Evolutionary conservation across 2,113 vertebrate genomes (phyloP), one percentile per base, ranked within the genome.

Genomic region (Ailurus styani): DNA sequence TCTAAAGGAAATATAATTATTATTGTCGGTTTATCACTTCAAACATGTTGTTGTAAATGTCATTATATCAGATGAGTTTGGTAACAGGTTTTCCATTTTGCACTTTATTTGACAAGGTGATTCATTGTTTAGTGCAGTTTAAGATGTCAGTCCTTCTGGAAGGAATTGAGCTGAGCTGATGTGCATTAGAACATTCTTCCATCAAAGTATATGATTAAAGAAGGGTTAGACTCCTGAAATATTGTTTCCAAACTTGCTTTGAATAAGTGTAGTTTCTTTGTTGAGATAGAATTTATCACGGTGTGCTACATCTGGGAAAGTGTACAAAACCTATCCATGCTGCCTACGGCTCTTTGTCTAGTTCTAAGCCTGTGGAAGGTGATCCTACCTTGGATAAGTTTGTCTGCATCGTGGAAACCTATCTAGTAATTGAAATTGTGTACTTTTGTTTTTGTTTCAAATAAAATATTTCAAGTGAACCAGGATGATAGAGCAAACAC

Each of bases 31-130:
- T 98, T 99, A 99, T 98, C 98, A 98, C 96, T 97, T 99, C 97
- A 98, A 98, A 98, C 96, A 97, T 98, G 97, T 98, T 99, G 98
- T 98, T 98, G 98, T 97, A 98, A 98, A 98, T 98, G 98, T 98
- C 98, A 98, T 98, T 98, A 98, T 98, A 98, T 98, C 97, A 98
- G 98, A 98, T 98, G 98, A 98, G 97, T 98, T 98, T 98, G 98
- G 98, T 98, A 99, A 98, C 98, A 98, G 98, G 98, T 98, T 99
- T 99, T 98, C 97, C 97, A 98, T 98, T 98, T 98, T 1, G 15
- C 97, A 98, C 98, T 99, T 98, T 98, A 98, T 98, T 98, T 99
- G 98, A 99, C 98, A 98, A 98, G 98, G 98, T 98, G 98, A 99
- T 98, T 98, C 98, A 98, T 98, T 98, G 98, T 98, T 97, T 98